These are phyloP conservation scores for Polymixis lichenea DNA, from an alignment of 2,888 invertebrate species.

Conservation along the genomic window DNA sequence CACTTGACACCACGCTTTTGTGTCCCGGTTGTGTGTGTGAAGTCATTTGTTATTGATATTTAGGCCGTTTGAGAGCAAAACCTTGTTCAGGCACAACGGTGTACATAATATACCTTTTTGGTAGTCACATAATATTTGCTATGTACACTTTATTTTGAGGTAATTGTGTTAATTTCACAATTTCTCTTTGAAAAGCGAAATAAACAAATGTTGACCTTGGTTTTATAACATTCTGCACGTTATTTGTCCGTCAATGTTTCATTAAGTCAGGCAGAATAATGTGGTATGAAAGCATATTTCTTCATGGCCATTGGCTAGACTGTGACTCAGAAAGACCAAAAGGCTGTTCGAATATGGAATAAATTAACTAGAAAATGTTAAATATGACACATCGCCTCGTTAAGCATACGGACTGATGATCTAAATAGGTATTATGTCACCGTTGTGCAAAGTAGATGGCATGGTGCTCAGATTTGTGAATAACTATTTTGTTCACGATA, in stretches of 20 bases:
- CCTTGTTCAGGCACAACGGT: slow-evolving; percentile 19
- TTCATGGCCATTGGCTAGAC: slow-evolving; percentile 46
- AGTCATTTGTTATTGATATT: slow-evolving; percentile 67
- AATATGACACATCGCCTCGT: slow-evolving; percentile 23
- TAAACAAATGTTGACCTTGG: slow-evolving; percentile 11
- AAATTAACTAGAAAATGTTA: slow-evolving; percentile 40
- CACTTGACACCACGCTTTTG: slow-evolving; percentile 66
- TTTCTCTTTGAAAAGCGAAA: slow-evolving; percentile 11
- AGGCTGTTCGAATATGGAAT: slow-evolving; percentile 44
- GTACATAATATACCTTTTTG: slow-evolving; percentile 37
- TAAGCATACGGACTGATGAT: slow-evolving; percentile 3
- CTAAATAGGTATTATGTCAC: slow-evolving; percentile 41
- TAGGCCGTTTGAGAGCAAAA: slow-evolving; percentile 51
- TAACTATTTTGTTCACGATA: background rate
- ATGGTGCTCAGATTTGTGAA: background rate
- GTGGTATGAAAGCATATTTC: slow-evolving; percentile 1
- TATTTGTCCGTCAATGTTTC: slow-evolving; percentile 11
- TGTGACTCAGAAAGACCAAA: slow-evolving; percentile 41
- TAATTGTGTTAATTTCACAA: slow-evolving; percentile 18
- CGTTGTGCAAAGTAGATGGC: slow-evolving; percentile 2
- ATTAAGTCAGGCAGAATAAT: slow-evolving; percentile 7
- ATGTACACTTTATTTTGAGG: slow-evolving; percentile 4
- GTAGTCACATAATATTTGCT: slow-evolving; percentile 9
- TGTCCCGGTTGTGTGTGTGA: slow-evolving; percentile 49
- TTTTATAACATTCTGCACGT: slow-evolving; percentile 8